Percentiles rank a stretch among this genome's conserved stretches.
Conservation (phyloP, 2,113 vertebrate genomes). For the Micromys minutus region DNA sequence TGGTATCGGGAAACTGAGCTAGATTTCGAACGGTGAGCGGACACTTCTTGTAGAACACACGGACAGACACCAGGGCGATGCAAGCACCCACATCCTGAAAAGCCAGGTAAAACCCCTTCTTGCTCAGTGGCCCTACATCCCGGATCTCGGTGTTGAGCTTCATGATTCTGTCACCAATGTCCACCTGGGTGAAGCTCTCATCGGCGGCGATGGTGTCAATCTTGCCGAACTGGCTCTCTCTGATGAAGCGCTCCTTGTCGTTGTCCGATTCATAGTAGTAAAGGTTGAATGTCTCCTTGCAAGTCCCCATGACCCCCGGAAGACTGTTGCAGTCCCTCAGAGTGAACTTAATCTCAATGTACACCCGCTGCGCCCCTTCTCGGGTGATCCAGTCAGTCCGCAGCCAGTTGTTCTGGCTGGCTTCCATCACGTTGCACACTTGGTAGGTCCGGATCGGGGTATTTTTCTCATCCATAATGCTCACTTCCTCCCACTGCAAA, state of each 20-base stretch:
- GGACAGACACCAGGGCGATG: conserved; percentile 96
- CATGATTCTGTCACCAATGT: conserved; percentile 99
- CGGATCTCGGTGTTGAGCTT: conserved; percentile 98
- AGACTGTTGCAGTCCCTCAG: conserved; percentile 98
- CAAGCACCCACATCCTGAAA: conserved; percentile 99
- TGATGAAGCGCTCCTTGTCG: conserved; percentile 94
- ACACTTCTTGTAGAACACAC: conserved; percentile 98
- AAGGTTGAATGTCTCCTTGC: conserved; percentile 99
- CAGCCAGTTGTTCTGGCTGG: conserved; percentile 98
- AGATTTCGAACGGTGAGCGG: conserved; percentile 95
- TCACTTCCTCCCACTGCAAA: conserved; percentile 98
- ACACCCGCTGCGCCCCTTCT: conserved; percentile 95
- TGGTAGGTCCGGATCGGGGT: conserved; percentile 98
- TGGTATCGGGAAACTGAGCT: conserved; percentile 97
- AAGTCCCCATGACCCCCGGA: conserved; percentile 97
- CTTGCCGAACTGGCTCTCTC: conserved; percentile 96
- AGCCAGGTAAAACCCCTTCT: conserved; percentile 97
- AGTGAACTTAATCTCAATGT: conserved; percentile 99
- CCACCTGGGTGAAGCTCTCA: conserved; percentile 99
- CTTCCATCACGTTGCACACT: conserved; percentile 99
- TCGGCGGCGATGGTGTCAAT: conserved; percentile 98
- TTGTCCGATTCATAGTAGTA: conserved; percentile 98
- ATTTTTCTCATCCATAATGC: conserved; percentile 99
- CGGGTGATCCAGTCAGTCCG: conserved; percentile 98
- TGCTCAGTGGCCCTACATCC: conserved; percentile 93